phyloP scores from a whole-genome alignment of 2,797 vertebrate genomes.

The Argentina silus region DNA sequence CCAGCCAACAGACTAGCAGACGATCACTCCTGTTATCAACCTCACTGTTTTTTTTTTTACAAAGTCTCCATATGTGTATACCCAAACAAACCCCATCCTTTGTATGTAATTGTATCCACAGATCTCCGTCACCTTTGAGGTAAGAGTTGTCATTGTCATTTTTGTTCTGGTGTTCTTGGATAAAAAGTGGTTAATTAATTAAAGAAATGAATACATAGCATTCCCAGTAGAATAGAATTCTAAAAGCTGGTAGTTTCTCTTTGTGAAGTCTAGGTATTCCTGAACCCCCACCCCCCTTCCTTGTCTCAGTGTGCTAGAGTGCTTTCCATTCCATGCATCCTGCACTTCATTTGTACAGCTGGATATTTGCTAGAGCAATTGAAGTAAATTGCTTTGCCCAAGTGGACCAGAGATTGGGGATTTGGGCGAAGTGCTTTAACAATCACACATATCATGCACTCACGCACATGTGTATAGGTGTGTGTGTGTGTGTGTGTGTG shows the following conservation, averaged over 20 bases:
- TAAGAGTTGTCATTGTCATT: not conserved
- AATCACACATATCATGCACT: conserved; percentile 18
- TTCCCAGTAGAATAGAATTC: not conserved
- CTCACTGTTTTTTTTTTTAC: not conserved
- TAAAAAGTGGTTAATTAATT: not conserved
- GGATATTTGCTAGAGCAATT: conserved; percentile 50
- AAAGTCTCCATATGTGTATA: not conserved
- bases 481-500: conserved; percentile 1
- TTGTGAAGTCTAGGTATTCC: not conserved
- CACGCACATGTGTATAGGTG: not conserved
- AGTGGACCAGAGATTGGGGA: conserved; percentile 39
- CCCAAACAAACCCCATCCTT: no score
- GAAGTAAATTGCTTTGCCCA: conserved; percentile 48
- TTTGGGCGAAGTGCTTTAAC: conserved; percentile 46
- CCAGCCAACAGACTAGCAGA: not conserved
- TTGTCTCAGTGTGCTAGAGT: conserved; percentile 18
- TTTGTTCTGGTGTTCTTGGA: not conserved
- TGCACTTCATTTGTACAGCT: conserved; percentile 64
- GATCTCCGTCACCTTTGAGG: no score
- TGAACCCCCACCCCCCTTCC: not conserved
- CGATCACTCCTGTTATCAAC: not conserved
- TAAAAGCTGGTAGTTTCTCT: not conserved
- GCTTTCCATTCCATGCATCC: conserved; percentile 47
- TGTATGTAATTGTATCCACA: no score
- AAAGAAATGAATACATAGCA: not conserved